phyloP scores from a whole-genome alignment of 2,113 vertebrate genomes.

The Lethenteron reissneri region DNA sequence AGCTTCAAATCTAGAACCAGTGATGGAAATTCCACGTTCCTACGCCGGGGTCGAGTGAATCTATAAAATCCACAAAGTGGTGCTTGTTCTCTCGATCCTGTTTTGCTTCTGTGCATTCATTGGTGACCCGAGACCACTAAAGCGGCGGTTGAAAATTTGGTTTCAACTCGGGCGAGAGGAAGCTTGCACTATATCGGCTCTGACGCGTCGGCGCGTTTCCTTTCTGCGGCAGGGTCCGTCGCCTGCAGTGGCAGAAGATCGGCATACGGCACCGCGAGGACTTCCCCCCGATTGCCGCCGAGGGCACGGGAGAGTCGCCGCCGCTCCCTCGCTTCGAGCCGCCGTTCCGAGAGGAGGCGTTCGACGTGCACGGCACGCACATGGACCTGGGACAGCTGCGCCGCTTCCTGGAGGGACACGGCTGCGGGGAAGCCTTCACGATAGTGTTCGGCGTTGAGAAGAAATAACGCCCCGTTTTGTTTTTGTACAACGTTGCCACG shows the following conservation, averaged over 20 bases:
- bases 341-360: constrained; percentile 58
- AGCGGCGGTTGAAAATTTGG: too few species aligned
- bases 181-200: too few species aligned
- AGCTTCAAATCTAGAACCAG: too few species aligned
- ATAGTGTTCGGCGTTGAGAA: constrained; percentile 46
- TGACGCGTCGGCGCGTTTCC: constrained; percentile 8
- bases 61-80: too few species aligned
- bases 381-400: constrained; percentile 94
- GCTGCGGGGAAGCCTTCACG: constrained; percentile 62
- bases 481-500: too few species aligned
- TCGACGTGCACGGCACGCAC: constrained; percentile 59
- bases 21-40: too few species aligned
- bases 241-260: constrained; percentile 84
- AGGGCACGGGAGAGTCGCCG: constrained; percentile 10
- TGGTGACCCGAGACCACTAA: too few species aligned
- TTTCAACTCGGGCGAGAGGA: too few species aligned
- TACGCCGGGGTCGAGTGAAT: too few species aligned
- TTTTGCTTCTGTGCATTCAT: too few species aligned
- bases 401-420: constrained; percentile 50
- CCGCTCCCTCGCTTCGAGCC: constrained; percentile 26
- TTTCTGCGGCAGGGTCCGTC: constrained; percentile 36
- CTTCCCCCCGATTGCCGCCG: constrained; percentile 17
- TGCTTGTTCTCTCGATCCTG: too few species aligned
- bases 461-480: constrained; percentile 12
- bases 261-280: constrained; percentile 84